Evolutionary conservation across 92 coral and sea anemone genomes (phyloP), one percentile per base, ranked within the genome.

Genomic region (Diadumene lineata): DNA sequence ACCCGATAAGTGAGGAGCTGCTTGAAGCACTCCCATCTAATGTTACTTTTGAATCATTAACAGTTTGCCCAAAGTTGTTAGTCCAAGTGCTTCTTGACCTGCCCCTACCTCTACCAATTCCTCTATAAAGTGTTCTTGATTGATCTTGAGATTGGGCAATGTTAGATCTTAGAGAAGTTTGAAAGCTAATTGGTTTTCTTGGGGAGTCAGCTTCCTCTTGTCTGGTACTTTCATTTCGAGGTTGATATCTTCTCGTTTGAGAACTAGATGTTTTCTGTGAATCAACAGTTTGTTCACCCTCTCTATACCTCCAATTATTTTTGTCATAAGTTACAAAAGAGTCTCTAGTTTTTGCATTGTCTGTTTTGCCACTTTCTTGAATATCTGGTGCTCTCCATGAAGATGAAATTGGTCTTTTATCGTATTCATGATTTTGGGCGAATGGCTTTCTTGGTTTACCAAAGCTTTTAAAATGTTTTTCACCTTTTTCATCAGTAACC

Each of bases 31-130:
- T 60, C 60, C 25, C 29, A 3, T 28, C 23, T 56, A 10, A 11
- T 72, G 32, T 18, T 7, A 11, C 26, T 23, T 72, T n/a, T n/a
- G 13, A 57, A 72, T 72, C 67, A 28, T 34, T 66, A 34, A 1
- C 32, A 10, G 33, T 72, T 1, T n/a, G 11, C 15, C 31, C 77
- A 31, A 22, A 1, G 24, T 34, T 30, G 18, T 32, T 10, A 30
- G 31, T 72, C 77, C 77, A 72, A 50, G 77, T 66, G 19, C 1
- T 56, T 61, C 77, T 72, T 56, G 32, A 30, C 57, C 66, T 56
- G 1, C 66, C 77, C 28, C 77, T 31, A 11, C 77, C 77, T 72
- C 77, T 56, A 13, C 66, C 65, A 56, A 46, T 22, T 22, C 77
- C 77, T 33, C 44, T 22, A 28, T 43, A 27, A 1, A 22, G 3